Percentiles rank a stretch among this genome's conserved stretches.
These are phyloP conservation scores for Bemisia tabaci DNA, from an alignment of 1,140 invertebrate species.

Conservation along the genomic window DNA sequence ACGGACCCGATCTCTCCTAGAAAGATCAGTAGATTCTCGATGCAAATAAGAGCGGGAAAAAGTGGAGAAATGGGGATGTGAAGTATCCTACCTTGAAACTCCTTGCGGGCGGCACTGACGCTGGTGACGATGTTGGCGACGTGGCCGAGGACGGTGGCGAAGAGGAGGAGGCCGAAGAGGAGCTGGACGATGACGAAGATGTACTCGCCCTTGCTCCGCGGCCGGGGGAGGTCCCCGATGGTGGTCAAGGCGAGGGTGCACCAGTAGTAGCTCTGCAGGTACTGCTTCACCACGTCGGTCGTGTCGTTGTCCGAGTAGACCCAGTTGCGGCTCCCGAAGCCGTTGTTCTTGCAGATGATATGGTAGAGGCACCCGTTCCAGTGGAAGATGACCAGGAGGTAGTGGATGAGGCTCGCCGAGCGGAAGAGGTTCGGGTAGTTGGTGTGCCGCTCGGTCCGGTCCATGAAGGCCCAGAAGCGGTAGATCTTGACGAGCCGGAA, in stretches of 20 bases:
- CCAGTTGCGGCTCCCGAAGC: conserved; percentile 83
- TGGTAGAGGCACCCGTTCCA: conserved; percentile 98
- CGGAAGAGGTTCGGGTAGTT: conserved; percentile 98
- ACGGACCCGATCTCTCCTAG: too few species aligned
- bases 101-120: conserved; percentile 82
- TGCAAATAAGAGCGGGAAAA: too few species aligned
- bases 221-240: conserved; percentile 61
- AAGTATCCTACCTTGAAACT: conserved; percentile 87
- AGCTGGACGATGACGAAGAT: conserved; percentile 81
- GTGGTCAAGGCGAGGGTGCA: conserved; percentile 90
- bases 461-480: conserved; percentile 94
- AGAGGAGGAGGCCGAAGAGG: conserved; percentile 77
- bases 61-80: too few species aligned
- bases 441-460: conserved; percentile 93
- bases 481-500: conserved; percentile 97
- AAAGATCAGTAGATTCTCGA: too few species aligned
- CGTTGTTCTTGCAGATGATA: conserved; percentile 87
- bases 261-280: conserved; percentile 97
- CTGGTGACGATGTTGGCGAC: conserved; percentile 93
- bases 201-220: conserved; percentile 78
- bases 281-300: conserved; percentile 80
- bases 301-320: conserved; percentile 69
- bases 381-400: conserved; percentile 95
- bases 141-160: conserved; percentile 83
- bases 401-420: conserved; percentile 82